Conservation (phyloP, 2,888 invertebrate genomes). For the Eupithecia dodoneata region DNA sequence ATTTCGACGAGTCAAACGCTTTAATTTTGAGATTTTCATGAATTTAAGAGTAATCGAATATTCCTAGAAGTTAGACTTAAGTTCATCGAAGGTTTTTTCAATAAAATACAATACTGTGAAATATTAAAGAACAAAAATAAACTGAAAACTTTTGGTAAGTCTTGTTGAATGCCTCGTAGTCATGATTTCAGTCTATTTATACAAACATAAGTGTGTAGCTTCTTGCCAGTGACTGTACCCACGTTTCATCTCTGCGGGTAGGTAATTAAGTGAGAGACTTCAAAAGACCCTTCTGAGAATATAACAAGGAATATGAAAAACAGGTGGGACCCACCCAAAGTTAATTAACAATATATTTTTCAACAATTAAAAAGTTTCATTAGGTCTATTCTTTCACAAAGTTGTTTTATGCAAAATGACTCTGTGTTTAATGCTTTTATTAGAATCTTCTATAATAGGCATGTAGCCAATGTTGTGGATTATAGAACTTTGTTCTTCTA, state of each 20-base stretch:
- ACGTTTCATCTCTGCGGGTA: constrained; percentile 56
- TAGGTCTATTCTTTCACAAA: constrained; percentile 15
- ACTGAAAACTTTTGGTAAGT: too few relatives aligned
- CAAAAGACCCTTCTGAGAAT: constrained; percentile 57
- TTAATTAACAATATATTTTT: constrained; percentile 45
- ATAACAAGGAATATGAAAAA: constrained; percentile 56
- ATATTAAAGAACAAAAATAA: too few relatives aligned
- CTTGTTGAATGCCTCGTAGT: not conserved
- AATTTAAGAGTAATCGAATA: too few relatives aligned
- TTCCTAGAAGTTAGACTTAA: too few relatives aligned
- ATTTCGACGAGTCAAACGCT: too few relatives aligned
- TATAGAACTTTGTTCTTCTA: not conserved
- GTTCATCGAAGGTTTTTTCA: too few relatives aligned
- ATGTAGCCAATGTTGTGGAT: not conserved
- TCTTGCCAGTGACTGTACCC: constrained; percentile 40
- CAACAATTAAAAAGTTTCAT: constrained; percentile 37
- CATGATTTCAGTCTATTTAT: not conserved
- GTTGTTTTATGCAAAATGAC: not conserved
- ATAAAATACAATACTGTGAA: too few relatives aligned
- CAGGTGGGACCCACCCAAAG: constrained; percentile 37
- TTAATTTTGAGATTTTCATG: too few relatives aligned
- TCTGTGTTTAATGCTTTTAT: not conserved
- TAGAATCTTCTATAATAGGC: not conserved
- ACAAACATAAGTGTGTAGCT: not conserved
- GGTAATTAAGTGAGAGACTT: constrained; percentile 69